Conservation (phyloP, 2,797 vertebrate genomes). For the Neosilurus mollespiculum region DNA sequence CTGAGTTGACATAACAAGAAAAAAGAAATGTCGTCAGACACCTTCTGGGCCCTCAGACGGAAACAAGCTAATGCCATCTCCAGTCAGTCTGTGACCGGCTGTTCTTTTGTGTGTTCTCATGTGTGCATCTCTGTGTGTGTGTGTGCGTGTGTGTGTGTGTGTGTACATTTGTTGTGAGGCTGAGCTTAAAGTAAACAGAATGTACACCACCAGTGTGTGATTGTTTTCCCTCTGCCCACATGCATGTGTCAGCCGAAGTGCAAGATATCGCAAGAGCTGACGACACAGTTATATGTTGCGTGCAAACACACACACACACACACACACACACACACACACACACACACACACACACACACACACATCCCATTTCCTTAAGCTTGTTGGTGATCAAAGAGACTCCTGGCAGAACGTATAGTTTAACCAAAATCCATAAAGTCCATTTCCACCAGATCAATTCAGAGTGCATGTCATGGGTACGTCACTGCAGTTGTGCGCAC, state of each 20-base stretch:
- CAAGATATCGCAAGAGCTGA: conserved; percentile 43
- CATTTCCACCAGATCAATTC: neutral
- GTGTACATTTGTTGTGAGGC: conserved; percentile 25
- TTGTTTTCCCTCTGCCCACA: conserved; percentile 39
- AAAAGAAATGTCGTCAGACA: conserved; percentile 23
- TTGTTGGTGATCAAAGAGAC: neutral
- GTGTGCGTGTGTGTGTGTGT: conserved; percentile 8
- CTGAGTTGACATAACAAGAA: conserved; percentile 26
- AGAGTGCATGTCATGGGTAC: neutral
- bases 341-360: neutral
- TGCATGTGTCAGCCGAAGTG: conserved; percentile 58
- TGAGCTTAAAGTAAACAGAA: conserved; percentile 38
- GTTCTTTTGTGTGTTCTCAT: conserved; percentile 39
- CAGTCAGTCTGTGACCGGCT: conserved; percentile 33
- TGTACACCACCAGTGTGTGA: conserved; percentile 36
- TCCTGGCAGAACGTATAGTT: neutral
- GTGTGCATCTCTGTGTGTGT: conserved; percentile 35
- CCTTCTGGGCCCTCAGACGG: conserved; percentile 29
- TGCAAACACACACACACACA: conserved; percentile 15
- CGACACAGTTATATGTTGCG: conserved; percentile 24
- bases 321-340: neutral
- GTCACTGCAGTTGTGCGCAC: no score
- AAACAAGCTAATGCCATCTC: conserved; percentile 9
- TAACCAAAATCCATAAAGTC: neutral
- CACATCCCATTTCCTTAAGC: neutral